phyloP scores from a whole-genome alignment of 2,113 vertebrate species.

The Procavia capensis region DNA sequence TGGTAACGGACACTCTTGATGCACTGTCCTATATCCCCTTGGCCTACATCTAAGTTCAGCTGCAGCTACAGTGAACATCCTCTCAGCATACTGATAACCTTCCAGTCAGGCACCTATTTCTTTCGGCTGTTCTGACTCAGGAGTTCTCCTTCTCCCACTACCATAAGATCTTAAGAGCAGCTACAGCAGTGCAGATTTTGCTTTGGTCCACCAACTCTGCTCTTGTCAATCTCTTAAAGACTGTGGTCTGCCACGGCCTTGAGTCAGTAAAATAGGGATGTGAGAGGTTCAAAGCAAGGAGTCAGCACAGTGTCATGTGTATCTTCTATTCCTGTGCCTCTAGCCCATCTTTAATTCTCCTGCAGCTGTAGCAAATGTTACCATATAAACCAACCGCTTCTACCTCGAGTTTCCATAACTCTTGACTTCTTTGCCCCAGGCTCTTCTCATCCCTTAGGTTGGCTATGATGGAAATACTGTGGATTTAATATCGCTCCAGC shows the following conservation, averaged over 20 bases:
- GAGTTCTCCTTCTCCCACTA: neutral
- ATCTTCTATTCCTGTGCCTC: neutral
- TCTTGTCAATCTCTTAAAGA: neutral
- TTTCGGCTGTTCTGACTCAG: neutral
- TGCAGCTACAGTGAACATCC: neutral
- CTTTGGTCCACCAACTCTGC: neutral
- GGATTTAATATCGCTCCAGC: neutral
- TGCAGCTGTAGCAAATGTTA: neutral
- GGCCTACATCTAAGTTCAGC: neutral
- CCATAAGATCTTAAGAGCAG: neutral
- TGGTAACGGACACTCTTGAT: neutral
- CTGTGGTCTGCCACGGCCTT: neutral
- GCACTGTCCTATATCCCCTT: fast-evolving
- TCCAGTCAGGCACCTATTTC: neutral
- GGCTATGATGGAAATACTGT: neutral
- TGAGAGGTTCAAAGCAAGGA: neutral
- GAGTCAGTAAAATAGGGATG: neutral
- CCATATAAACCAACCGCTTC: neutral
- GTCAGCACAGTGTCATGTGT: neutral
- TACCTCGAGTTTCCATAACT: neutral
- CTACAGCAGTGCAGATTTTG: neutral
- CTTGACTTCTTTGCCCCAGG: neutral
- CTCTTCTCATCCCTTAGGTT: neutral
- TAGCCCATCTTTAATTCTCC: neutral
- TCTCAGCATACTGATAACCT: neutral